These are phyloP conservation scores for Bombus waltoni DNA, from an alignment of 1,140 invertebrate genomes.

Conservation along the genomic window DNA sequence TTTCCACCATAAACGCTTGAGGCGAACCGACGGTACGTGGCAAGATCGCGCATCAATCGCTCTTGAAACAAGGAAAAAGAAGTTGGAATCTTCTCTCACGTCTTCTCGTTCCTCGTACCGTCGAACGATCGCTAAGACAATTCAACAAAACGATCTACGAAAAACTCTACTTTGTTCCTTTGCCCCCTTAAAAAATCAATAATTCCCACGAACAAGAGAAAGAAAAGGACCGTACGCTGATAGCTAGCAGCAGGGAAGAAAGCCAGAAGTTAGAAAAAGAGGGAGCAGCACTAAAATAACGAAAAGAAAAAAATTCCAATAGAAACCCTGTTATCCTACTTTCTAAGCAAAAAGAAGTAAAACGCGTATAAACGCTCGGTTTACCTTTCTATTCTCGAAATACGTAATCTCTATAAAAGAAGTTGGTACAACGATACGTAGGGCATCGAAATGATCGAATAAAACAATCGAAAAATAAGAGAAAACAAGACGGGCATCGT, in stretches of 20 bases:
- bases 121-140: background rate
- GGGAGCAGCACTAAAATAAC: no score
- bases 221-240: background rate
- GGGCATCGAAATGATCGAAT: no score
- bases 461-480: no score
- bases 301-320: background rate
- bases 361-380: no score
- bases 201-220: no score
- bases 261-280: background rate
- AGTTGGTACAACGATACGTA: no score
- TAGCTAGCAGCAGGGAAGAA: no score
- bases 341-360: background rate
- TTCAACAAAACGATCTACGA: background rate
- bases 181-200: background rate
- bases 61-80: background rate
- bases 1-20: background rate
- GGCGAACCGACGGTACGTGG: background rate
- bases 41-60: conserved; percentile 25
- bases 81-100: background rate
- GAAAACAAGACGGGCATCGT: no score
- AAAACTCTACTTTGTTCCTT: background rate
- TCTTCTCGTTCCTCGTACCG: background rate
- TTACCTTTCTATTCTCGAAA: no score
- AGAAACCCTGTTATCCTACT: background rate
- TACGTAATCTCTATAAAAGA: no score